Base-by-base conservation (phyloP, 2,797 vertebrate species). In the Oryzias sinensis region DNA sequence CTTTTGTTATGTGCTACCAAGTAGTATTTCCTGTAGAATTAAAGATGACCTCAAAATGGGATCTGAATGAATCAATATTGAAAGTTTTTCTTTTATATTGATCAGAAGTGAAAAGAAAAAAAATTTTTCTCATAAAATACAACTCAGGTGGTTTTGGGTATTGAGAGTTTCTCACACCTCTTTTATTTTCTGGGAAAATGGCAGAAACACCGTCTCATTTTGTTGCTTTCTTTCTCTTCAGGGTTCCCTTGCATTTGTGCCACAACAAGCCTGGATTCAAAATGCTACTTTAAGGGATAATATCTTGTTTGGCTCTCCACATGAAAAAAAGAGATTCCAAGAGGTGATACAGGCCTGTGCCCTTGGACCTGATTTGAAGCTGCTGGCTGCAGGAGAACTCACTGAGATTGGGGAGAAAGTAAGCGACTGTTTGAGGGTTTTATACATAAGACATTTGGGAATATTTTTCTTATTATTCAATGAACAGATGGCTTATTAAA, bases 321-420 rank as follows among this genome's bases (percentile, higher is more conserved):
- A 89, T 11, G 87, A 98, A 6, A 91, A 95, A 46, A 47, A 46
- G 8, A 89, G 61, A 52, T 95, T 96, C 55, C 89, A 93, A 79
- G n/a, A 88, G 44, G 87, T 95, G 43, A 70, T 99, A 33, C 73
- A 95, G n/a, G 93, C 94, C 8, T 99, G 96, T 0, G 96, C 97
- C 5, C 91, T 99, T 11, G 83, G 77, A 11, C 94, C 93, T 0
- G 97, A 99, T 84, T 83, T 99, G 76, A 84, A 95, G 62, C 85
- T 94, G 37, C 86, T 99, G 44, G 91, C 95, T 43, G 97, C 91
- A 0, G 87, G 94, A 63, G 93, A 93, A 56, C 81, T 91, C 68
- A 95, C 95, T 8, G 97, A 99, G 86, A 99, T 99, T 24, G 97
- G 97, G 70, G 97, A 99, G 82, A 99, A 98, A 89, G 97, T 98